phyloP scores from a whole-genome alignment of 2,113 vertebrate genomes.

The Apus apus region DNA sequence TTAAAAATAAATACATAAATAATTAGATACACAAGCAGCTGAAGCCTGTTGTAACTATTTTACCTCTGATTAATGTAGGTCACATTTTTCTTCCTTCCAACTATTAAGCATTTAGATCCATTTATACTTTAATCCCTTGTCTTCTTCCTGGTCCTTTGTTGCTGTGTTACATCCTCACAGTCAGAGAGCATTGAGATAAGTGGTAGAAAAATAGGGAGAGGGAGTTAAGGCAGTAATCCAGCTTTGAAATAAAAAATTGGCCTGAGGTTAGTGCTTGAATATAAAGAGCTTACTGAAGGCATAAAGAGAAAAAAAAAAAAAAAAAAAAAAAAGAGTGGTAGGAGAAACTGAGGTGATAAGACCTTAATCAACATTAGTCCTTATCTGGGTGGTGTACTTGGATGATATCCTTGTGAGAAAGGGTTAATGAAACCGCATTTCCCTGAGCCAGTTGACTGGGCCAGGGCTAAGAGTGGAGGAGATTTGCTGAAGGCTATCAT shows the following conservation, averaged over 20 bases:
- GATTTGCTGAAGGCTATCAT: not conserved
- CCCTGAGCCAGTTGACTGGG: not conserved
- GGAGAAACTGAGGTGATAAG: conserved; percentile 20
- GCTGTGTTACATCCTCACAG: conserved; percentile 40
- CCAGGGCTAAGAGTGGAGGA: not conserved
- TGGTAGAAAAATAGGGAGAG: conserved; percentile 32
- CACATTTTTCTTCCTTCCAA: conserved; percentile 16
- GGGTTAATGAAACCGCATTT: not conserved
- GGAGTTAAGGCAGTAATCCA: conserved; percentile 46
- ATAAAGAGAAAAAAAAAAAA: not conserved
- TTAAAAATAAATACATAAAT: not conserved
- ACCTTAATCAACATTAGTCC: not conserved
- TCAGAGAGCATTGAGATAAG: conserved; percentile 38
- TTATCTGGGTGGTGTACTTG: not conserved
- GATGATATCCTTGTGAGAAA: not conserved
- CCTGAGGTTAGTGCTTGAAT: conserved; percentile 24
- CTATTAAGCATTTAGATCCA: conserved; percentile 45
- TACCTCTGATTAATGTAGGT: conserved; percentile 29
- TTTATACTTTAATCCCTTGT: conserved; percentile 44
- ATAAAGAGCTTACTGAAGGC: not conserved
- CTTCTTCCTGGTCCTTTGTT: conserved; percentile 37
- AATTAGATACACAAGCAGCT: not conserved
- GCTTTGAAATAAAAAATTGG: conserved; percentile 46
- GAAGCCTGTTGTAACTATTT: not conserved
- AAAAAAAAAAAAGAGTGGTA: not conserved